A percentile compares a stretch with the other conserved stretches of the same genome.
These are phyloP conservation scores for Tadarida brasiliensis DNA, from an alignment of 2,797 vertebrate genomes.

Conservation along the genomic window DNA sequence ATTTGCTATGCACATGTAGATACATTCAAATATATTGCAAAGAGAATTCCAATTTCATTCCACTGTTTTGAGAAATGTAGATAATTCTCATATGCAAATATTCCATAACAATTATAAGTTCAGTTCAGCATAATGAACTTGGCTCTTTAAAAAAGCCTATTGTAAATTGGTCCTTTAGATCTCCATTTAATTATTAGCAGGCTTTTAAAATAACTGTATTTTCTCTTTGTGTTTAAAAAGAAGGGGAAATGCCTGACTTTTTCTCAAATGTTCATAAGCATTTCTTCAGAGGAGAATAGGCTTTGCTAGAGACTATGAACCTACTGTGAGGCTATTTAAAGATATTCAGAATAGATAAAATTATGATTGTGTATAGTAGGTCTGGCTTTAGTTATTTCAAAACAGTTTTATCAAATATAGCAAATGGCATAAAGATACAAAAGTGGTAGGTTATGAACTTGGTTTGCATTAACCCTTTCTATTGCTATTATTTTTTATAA, in stretches of 20 bases:
- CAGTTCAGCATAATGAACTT: constrained; percentile 44
- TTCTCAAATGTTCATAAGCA: not conserved
- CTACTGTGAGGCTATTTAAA: constrained; percentile 44
- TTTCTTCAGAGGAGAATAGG: constrained; percentile 56
- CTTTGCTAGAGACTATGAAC: constrained; percentile 49
- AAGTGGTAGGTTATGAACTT: constrained; percentile 56
- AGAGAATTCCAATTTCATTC: constrained; percentile 51
- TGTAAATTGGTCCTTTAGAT: constrained; percentile 63
- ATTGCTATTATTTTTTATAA: constrained; percentile 28
- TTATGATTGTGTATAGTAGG: constrained; percentile 29
- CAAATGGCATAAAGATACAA: not conserved
- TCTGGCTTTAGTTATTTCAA: constrained; percentile 39
- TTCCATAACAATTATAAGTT: constrained; percentile 60
- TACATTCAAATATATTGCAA: constrained; percentile 46
- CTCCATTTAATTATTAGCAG: constrained; percentile 70
- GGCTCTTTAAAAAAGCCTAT: constrained; percentile 65
- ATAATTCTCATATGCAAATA: constrained; percentile 72
- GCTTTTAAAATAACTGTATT: constrained; percentile 50
- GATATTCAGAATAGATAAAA: constrained; percentile 73
- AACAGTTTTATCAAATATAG: constrained; percentile 54
- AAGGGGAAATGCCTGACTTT: constrained; percentile 43
- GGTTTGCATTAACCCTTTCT: constrained; percentile 56
- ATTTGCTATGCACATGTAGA: not conserved
- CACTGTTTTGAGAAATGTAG: constrained; percentile 38
- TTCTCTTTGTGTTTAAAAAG: constrained; percentile 59